Evolutionary conservation across 1,140 invertebrate species (phyloP).

Genomic region (Coenobita brevimanus): DNA sequence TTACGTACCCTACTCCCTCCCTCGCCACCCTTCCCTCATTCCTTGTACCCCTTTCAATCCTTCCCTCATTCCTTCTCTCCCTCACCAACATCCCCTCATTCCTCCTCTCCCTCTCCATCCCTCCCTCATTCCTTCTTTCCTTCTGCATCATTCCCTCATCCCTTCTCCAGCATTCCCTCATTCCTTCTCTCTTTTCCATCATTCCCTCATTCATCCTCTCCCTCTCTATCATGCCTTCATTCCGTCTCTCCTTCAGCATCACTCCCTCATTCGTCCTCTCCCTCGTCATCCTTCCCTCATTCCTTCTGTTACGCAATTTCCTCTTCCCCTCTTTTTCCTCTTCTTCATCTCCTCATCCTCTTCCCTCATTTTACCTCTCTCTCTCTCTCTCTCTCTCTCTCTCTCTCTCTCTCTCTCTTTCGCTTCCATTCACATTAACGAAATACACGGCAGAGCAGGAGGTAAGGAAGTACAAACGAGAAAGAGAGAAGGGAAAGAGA

Average conservation of each 20-base stretch:
- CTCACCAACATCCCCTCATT: no score
- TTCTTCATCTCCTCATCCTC: neutral
- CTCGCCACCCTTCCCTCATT: no score
- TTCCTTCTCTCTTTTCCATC: neutral
- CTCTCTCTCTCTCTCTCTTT: neutral
- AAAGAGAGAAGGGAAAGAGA: no score
- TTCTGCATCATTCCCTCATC: neutral
- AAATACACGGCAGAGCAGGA: no score
- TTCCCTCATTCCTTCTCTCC: no score
- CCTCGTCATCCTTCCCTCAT: neutral
- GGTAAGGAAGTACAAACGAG: no score
- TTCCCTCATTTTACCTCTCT: neutral
- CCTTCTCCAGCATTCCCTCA: neutral
- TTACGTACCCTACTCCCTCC: no score
- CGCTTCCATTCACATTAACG: neutral
- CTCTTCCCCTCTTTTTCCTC: neutral
- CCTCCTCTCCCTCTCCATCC: no score
- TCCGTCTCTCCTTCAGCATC: neutral
- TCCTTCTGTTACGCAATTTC: neutral
- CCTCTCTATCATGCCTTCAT: neutral
- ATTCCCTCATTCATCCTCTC: neutral
- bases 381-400: constrained; percentile 3
- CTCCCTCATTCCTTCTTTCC: no score
- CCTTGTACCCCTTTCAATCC: no score
- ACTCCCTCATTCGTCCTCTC: neutral